A percentile compares a stretch with the other conserved stretches of the same genome.
Conservation (phyloP, 2,797 vertebrate genomes). For the Centroberyx gerrardi region DNA sequence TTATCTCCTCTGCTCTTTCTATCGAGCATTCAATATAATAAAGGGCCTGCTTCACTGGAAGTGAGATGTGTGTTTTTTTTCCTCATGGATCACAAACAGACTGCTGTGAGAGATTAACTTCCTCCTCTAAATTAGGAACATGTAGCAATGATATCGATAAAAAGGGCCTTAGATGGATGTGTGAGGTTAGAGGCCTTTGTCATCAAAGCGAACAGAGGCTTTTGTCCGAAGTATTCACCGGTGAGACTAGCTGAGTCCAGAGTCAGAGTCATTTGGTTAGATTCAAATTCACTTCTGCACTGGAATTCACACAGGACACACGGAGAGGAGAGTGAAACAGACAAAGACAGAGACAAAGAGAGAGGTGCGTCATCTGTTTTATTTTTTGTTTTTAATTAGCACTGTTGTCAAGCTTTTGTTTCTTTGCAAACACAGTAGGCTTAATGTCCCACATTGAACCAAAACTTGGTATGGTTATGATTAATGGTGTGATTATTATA, state of each 20-base stretch:
- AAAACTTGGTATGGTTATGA: no score
- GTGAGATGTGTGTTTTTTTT: slow-evolving; percentile 42
- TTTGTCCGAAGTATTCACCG: slow-evolving; percentile 23
- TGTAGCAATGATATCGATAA: slow-evolving; percentile 36
- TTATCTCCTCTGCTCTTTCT: slow-evolving; percentile 65
- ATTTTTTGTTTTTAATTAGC: background rate
- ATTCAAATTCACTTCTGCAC: slow-evolving; percentile 54
- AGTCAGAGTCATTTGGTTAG: slow-evolving; percentile 33
- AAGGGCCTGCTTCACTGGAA: slow-evolving; percentile 49
- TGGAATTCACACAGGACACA: background rate
- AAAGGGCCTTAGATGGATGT: slow-evolving; percentile 16
- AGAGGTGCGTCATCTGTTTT: background rate
- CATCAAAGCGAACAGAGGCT: slow-evolving; percentile 36
- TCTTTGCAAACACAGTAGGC: background rate
- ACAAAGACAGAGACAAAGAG: background rate
- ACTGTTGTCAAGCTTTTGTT: background rate
- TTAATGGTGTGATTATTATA: background rate
- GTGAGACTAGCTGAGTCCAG: background rate
- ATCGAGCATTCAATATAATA: slow-evolving; percentile 49
- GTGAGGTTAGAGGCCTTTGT: slow-evolving; percentile 3
- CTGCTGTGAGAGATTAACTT: slow-evolving; percentile 42
- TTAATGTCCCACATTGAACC: background rate
- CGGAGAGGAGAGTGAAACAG: background rate
- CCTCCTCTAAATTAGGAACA: slow-evolving; percentile 33
- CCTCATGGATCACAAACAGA: slow-evolving; percentile 45